Conservation (phyloP, 2,113 vertebrate species). For the Xenopus laevis region DNA sequence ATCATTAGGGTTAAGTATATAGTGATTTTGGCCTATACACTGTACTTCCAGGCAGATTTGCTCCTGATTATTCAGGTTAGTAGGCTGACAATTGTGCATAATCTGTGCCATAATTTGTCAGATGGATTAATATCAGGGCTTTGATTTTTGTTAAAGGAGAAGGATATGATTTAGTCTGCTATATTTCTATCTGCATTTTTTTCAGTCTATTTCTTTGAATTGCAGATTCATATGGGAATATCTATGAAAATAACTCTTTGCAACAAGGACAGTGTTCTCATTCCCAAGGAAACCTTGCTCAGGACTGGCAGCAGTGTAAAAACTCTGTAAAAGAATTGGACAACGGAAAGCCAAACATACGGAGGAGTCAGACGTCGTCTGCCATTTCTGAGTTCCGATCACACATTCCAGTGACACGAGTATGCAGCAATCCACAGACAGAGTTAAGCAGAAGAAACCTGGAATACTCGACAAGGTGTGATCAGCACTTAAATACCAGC, state of each 20-base stretch:
- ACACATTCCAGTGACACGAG: conserved; percentile 55
- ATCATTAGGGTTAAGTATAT: too few relatives aligned
- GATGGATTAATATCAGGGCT: too few relatives aligned
- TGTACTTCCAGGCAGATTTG: too few relatives aligned
- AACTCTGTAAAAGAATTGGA: conserved; percentile 57
- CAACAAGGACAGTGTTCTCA: conserved; percentile 64
- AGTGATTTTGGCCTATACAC: too few relatives aligned
- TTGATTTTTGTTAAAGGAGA: too few relatives aligned
- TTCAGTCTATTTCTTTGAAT: conserved; percentile 23
- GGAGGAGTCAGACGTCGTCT: conserved; percentile 67
- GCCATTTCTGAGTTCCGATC: conserved; percentile 57
- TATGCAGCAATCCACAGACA: conserved; percentile 61
- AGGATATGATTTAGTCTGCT: too few relatives aligned
- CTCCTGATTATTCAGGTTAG: too few relatives aligned
- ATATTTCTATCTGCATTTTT: too few relatives aligned
- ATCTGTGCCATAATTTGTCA: too few relatives aligned
- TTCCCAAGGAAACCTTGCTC: conserved; percentile 70
- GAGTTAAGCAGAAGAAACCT: conserved; percentile 49
- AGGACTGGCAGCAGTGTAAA: conserved; percentile 56
- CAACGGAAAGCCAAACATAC: conserved; percentile 59
- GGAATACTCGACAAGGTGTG: conserved; percentile 48
- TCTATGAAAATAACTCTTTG: conserved; percentile 76
- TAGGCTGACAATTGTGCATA: too few relatives aligned
- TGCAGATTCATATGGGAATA: conserved; percentile 79
- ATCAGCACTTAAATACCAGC: conserved; percentile 63